Percentiles rank a stretch among this genome's conserved stretches.
phyloP scores from a whole-genome alignment of 2,797 vertebrate genomes.

The Halcyon leucocephala region DNA sequence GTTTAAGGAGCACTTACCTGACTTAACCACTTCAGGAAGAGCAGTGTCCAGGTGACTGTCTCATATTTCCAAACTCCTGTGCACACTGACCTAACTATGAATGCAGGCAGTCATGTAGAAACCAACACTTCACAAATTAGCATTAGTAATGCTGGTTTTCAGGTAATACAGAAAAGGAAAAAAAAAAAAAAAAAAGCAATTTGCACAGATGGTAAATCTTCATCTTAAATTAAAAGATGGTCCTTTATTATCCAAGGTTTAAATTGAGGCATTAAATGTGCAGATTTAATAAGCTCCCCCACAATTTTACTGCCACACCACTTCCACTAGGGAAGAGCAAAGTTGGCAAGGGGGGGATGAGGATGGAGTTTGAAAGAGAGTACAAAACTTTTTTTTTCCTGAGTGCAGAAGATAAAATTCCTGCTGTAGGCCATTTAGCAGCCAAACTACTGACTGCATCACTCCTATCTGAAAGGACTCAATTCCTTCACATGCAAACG shows the following conservation, averaged over 20 bases:
- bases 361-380: background rate
- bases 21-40: background rate
- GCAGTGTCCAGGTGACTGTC: background rate
- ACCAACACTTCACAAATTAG: background rate
- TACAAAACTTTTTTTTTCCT: background rate
- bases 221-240: conserved; percentile 44
- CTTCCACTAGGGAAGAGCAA: background rate
- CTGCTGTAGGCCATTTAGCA: background rate
- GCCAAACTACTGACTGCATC: background rate
- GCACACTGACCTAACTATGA: background rate
- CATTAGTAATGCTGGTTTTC: background rate
- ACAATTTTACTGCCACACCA: conserved; percentile 1
- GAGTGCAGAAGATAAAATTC: background rate
- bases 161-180: background rate
- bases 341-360: background rate
- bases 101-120: background rate
- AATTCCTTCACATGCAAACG: background rate
- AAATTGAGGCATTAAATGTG: conserved; percentile 59
- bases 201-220: conserved; percentile 37
- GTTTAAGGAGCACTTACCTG: background rate
- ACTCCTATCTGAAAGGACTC: background rate
- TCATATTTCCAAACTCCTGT: background rate
- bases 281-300: conserved; percentile 32
- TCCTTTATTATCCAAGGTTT: conserved; percentile 47
- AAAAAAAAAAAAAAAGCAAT: background rate